These are phyloP conservation scores for Aproaerema taeniolella DNA, from an alignment of 2,888 invertebrate genomes.

Conservation along the genomic window DNA sequence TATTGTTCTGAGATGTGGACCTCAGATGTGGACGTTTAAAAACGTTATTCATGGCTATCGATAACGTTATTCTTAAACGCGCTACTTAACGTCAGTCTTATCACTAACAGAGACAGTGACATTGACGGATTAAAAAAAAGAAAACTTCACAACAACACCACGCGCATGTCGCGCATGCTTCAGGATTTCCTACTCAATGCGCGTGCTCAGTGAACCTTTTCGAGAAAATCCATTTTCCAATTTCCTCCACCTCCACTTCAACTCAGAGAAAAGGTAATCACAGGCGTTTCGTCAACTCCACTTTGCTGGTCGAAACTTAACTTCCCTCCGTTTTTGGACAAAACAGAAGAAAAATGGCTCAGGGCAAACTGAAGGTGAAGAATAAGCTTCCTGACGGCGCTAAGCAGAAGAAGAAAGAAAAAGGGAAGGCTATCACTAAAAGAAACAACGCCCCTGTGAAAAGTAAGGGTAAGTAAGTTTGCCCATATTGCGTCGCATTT, in stretches of 20 bases:
- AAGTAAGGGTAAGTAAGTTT: slow-evolving; percentile 61
- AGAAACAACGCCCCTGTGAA: slow-evolving; percentile 81
- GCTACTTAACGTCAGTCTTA: no score
- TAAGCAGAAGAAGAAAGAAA: slow-evolving; percentile 72
- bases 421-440: slow-evolving; percentile 74
- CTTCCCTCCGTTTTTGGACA: background rate
- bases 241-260: no score
- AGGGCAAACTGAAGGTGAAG: slow-evolving; percentile 83
- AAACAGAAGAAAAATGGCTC: slow-evolving; percentile 70
- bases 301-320: background rate
- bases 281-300: no score
- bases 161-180: background rate
- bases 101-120: no score
- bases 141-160: slow-evolving; percentile 4
- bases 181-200: background rate
- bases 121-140: no score
- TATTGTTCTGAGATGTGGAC: no score
- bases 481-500: no score
- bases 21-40: no score
- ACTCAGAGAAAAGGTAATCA: no score
- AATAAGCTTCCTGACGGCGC: slow-evolving; percentile 77
- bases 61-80: no score
- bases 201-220: background rate
- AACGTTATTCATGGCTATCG: no score
- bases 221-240: no score